phyloP scores from a whole-genome alignment of 2,888 invertebrate species.

The Lasius fuliginosus region DNA sequence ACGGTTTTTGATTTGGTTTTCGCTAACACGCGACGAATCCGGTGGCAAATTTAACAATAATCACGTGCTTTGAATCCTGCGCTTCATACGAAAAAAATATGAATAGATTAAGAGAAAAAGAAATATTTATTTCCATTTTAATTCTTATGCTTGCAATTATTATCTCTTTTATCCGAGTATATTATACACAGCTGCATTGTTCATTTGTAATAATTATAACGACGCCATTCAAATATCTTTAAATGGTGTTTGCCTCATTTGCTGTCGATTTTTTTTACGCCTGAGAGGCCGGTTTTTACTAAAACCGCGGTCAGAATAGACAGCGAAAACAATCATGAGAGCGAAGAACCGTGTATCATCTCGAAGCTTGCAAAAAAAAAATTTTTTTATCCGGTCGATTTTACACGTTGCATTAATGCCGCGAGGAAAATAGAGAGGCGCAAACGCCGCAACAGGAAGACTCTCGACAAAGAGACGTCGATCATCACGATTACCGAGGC shows the following conservation, averaged over 20 bases:
- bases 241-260: neutral
- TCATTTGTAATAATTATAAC: neutral
- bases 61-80: too few relatives aligned
- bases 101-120: neutral
- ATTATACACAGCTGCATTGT: neutral
- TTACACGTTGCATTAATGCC: constrained; percentile 44
- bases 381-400: neutral
- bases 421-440: constrained; percentile 15
- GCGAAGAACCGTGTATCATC: neutral
- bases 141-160: neutral
- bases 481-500: constrained; percentile 44
- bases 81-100: too few relatives aligned
- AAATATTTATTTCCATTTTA: neutral
- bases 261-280: neutral
- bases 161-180: neutral
- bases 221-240: neutral
- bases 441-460: constrained; percentile 19
- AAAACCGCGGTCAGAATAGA: neutral
- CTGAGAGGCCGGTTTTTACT: neutral
- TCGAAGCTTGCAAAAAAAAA: neutral
- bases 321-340: neutral
- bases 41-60: constrained; percentile 15
- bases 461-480: constrained; percentile 30
- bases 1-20: constrained; percentile 18
- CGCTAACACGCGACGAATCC: neutral